Evolutionary conservation across 2,113 vertebrate species (phyloP).

Genomic region (Indicator indicator): DNA sequence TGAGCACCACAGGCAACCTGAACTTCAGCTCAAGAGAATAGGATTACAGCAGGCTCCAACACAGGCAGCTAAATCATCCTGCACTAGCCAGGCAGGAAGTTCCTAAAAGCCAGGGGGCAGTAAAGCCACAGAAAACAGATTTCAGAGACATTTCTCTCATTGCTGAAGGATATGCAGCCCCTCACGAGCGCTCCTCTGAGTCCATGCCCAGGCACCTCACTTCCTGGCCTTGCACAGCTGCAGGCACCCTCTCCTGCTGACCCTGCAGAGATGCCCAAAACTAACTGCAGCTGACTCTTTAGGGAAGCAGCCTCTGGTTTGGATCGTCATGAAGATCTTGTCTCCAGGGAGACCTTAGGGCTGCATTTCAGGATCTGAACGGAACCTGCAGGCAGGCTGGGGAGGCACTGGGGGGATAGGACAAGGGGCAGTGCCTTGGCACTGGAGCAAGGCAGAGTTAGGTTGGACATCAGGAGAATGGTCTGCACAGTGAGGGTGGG

Average conservation of each 20-base stretch:
- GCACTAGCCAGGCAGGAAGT: background rate
- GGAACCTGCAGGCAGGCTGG: no score
- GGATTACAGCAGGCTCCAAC: background rate
- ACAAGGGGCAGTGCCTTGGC: no score
- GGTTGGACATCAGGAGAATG: no score
- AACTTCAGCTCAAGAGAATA: background rate
- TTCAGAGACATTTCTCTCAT: background rate
- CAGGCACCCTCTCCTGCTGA: background rate
- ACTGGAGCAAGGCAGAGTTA: no score
- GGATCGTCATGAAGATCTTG: background rate
- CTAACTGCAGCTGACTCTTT: background rate
- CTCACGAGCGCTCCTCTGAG: background rate
- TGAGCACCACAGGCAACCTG: background rate
- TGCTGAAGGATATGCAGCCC: accelerated
- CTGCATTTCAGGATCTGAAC: no score
- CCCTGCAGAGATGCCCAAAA: background rate
- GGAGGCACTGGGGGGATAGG: no score
- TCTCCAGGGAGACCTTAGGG: no score
- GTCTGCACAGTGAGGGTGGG: no score
- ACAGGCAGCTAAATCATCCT: background rate
- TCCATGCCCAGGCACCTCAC: background rate
- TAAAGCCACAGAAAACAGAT: background rate
- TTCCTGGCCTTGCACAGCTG: background rate
- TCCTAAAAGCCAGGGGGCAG: background rate
- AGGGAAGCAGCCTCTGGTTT: background rate